Percentiles rank a stretch among this genome's conserved stretches.
phyloP scores from a whole-genome alignment of 1,140 invertebrate genomes.

The Mamestra configurata region DNA sequence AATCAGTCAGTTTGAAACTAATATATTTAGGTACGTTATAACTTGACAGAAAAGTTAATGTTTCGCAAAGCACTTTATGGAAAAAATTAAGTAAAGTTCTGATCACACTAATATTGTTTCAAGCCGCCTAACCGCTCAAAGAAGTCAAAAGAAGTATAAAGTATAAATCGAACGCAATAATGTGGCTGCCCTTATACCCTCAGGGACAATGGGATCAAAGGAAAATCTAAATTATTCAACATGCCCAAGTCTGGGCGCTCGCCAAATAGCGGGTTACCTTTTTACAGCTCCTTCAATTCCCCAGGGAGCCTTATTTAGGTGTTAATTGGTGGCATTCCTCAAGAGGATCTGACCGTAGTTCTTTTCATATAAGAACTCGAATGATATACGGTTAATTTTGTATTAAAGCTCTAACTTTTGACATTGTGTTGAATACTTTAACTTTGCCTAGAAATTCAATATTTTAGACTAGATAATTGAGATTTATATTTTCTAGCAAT shows the following conservation, averaged over 20 bases:
- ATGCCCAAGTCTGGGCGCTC: constrained; percentile 54
- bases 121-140: constrained; percentile 19
- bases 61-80: not conserved
- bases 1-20: not conserved
- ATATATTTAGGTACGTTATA: not conserved
- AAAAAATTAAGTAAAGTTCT: constrained; percentile 25
- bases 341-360: constrained; percentile 39
- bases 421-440: not conserved
- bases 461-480: too few species aligned
- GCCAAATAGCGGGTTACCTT: constrained; percentile 56
- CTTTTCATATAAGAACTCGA: constrained; percentile 36
- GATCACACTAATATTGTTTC: constrained; percentile 42
- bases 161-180: constrained; percentile 55
- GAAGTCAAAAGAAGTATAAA: constrained; percentile 46
- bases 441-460: too few species aligned
- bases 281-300: constrained; percentile 51
- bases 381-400: constrained; percentile 1
- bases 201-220: constrained; percentile 53
- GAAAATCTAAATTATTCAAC: constrained; percentile 61
- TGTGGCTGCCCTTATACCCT: constrained; percentile 48
- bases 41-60: not conserved
- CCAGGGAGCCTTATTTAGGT: constrained; percentile 53
- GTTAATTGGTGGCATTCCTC: constrained; percentile 58
- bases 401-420: not conserved
- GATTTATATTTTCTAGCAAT: too few species aligned